These are phyloP conservation scores for Hycleus phaleratus DNA, from an alignment of 1,140 invertebrate genomes.

Conservation along the genomic window DNA sequence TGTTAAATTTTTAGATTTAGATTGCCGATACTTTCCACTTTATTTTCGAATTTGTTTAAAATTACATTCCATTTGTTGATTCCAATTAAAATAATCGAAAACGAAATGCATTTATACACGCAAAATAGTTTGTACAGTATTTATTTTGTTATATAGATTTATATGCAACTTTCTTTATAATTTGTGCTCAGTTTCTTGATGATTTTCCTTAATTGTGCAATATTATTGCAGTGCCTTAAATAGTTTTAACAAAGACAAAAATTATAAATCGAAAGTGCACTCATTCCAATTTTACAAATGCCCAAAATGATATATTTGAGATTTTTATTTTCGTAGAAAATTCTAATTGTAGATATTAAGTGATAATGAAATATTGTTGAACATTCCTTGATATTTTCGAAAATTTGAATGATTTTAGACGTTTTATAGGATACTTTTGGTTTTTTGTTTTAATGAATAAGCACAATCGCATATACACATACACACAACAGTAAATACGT, in stretches of 20 bases:
- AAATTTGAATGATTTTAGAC: neutral
- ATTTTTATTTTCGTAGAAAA: neutral
- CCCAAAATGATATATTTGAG: slow-evolving; percentile 2
- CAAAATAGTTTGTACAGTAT: slow-evolving; percentile 14
- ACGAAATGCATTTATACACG: slow-evolving; percentile 3
- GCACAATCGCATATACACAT: neutral
- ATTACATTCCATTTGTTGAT: slow-evolving; percentile 11
- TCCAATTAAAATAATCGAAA: slow-evolving; percentile 6
- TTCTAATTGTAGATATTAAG: slow-evolving; percentile 4
- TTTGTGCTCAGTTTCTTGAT: slow-evolving; percentile 7
- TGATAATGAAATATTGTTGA: neutral
- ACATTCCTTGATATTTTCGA: slow-evolving; percentile 1
- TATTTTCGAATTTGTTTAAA: slow-evolving; percentile 6
- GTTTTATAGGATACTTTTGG: neutral
- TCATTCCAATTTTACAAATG: neutral
- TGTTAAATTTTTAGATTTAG: slow-evolving; percentile 10
- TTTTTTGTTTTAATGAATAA: neutral
- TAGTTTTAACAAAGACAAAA: neutral
- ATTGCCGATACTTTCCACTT: neutral
- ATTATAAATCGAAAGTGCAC: neutral
- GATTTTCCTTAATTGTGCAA: slow-evolving; percentile 1
- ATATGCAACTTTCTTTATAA: neutral
- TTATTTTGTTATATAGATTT: slow-evolving; percentile 6
- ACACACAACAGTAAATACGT: slow-evolving; percentile 2
- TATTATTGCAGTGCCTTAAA: slow-evolving; percentile 22